phyloP scores from a whole-genome alignment of 2,113 vertebrate species.

The Cygnus buccinator region DNA sequence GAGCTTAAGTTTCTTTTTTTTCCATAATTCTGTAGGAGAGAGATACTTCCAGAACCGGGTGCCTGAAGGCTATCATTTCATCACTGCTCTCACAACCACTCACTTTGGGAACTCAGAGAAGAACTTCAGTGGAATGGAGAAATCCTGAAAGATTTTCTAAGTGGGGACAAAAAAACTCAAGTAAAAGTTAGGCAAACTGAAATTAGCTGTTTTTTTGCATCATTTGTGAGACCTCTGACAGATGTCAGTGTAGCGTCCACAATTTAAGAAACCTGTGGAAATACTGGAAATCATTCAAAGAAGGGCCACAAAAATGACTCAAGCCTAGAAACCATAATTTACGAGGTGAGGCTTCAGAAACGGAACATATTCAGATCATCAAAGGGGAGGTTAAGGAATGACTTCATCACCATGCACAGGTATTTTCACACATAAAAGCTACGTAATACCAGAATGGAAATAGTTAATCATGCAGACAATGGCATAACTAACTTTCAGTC shows the following conservation, averaged over 20 bases:
- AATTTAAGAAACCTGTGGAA: conserved; percentile 14
- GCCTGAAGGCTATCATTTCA: neutral
- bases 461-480: conserved; percentile 62
- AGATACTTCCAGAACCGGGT: neutral
- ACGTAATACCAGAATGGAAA: conserved; percentile 39
- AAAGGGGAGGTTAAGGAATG: conserved; percentile 17
- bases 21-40: neutral
- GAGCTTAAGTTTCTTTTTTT: neutral
- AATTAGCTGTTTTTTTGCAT: neutral
- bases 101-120: neutral
- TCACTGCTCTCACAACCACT: neutral
- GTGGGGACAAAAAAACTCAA: neutral
- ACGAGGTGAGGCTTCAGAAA: neutral
- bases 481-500: conserved; percentile 52
- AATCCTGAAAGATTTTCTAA: neutral
- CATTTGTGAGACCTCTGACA: neutral
- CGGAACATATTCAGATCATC: neutral
- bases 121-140: neutral
- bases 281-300: conserved; percentile 16
- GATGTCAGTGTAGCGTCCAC: neutral
- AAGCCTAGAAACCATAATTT: conserved; percentile 26
- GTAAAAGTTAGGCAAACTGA: neutral
- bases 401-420: neutral
- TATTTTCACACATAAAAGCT: conserved; percentile 49
- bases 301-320: neutral